These are phyloP conservation scores for Aphaenogaster ashmeadi DNA, from an alignment of 1,140 invertebrate genomes.

Conservation along the genomic window DNA sequence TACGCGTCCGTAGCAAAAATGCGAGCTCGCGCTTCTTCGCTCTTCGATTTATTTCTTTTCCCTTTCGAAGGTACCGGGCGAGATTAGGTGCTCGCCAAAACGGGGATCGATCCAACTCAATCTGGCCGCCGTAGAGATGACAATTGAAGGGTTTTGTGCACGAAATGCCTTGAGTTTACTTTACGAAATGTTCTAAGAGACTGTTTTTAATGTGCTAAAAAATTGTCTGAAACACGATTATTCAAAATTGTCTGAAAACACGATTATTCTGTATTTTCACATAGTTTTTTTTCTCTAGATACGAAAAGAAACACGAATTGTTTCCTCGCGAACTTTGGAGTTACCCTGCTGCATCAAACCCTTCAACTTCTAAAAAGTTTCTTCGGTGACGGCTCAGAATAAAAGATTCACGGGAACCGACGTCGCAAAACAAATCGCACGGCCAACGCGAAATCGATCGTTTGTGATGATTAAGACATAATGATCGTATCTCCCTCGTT, in stretches of 20 bases:
- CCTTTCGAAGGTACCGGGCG: background rate
- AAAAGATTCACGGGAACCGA: constrained; percentile 25
- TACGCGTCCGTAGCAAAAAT: constrained; percentile 6
- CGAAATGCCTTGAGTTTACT: background rate
- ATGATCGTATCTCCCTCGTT: background rate
- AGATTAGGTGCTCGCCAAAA: constrained; percentile 21
- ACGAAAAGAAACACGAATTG: background rate
- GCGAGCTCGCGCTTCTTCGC: background rate
- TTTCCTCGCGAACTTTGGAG: background rate
- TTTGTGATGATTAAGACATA: background rate
- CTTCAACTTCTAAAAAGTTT: constrained; percentile 19
- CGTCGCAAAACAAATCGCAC: background rate
- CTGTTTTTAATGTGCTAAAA: background rate
- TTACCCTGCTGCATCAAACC: background rate
- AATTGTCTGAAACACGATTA: background rate
- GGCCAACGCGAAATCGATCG: background rate
- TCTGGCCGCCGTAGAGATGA: constrained; percentile 26
- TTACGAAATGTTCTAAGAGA: background rate
- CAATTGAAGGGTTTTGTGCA: background rate
- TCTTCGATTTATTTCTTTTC: background rate
- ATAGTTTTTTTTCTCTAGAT: background rate
- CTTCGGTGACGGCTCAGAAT: constrained; percentile 3
- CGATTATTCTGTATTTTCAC: background rate
- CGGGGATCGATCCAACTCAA: background rate
- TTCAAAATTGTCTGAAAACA: background rate